A percentile compares a stretch with the other conserved stretches of the same genome.
phyloP scores from a whole-genome alignment of 2,113 vertebrate genomes.

The Andinoacara biseriatus region DNA sequence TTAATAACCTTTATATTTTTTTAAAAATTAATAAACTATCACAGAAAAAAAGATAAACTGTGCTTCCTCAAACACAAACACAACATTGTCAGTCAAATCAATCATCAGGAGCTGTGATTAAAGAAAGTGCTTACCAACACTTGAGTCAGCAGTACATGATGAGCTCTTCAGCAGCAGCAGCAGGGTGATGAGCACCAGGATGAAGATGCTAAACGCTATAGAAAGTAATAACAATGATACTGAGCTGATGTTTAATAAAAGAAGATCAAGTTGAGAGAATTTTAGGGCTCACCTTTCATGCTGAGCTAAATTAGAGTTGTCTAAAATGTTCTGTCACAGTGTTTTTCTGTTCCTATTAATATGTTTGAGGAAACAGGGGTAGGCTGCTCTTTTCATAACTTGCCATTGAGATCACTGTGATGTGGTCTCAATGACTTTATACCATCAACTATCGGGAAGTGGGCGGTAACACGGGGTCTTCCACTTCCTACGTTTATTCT shows the following conservation, averaged over 20 bases:
- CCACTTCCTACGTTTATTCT: constrained; percentile 32
- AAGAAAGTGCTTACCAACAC: constrained; percentile 44
- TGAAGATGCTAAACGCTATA: constrained; percentile 35
- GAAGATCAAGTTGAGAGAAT: neutral
- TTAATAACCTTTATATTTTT: neutral
- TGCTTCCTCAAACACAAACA: neutral
- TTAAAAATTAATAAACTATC: neutral
- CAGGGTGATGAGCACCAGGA: constrained; percentile 41
- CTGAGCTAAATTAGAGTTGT: neutral
- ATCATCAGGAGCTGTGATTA: neutral
- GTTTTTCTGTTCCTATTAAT: neutral
- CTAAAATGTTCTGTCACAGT: neutral
- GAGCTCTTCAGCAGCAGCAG: constrained; percentile 45
- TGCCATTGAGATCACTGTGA: neutral
- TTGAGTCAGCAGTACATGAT: constrained; percentile 15
- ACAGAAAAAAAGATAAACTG: neutral
- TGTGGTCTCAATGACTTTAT: neutral
- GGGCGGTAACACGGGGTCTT: constrained; percentile 20
- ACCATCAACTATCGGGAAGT: neutral
- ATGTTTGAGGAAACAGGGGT: neutral
- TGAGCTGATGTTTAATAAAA: neutral
- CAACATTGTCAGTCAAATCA: neutral
- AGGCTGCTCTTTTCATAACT: neutral
- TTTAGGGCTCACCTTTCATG: constrained; percentile 60
- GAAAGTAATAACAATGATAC: neutral